Base-by-base conservation (phyloP, 2,797 vertebrate genomes). In the Rhinatrema bivittatum region DNA sequence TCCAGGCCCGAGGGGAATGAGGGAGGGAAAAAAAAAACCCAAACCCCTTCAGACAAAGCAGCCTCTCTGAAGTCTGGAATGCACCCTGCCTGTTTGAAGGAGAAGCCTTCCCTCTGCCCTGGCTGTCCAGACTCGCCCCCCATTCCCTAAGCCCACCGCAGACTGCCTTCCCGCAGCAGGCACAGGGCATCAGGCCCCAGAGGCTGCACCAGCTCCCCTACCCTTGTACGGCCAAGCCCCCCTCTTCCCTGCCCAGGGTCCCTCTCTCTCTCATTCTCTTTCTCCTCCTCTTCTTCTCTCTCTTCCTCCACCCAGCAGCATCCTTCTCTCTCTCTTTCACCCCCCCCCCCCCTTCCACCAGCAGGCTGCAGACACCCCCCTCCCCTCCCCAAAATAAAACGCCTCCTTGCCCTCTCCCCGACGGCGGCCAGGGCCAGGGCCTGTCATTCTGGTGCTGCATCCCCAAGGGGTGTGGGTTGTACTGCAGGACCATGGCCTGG, bases 111-210 rank as follows among this genome's bases (percentile, higher is more conserved):
- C n/a, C 63, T 83, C 68, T 70, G 70, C 62, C 63, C 69, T 75
- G 76, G 78, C 72, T 94, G 95, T 91, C 57, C 59, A 78, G 90
- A 85, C 95, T 93, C 82, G 94, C 74, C n/a, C n/a, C n/a, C n/a
- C n/a, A n/a, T n/a, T n/a, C n/a, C n/a, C 87, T 81, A 72, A 91
- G 82, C 78, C 81, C 84, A 85, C 88, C 78, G 42, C 75, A 87
- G 84, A 86, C 84, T 85, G 80, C 62, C 67, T 62, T 81, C 80
- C 85, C 76, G 68, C 87, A 85, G 90, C 92, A 90, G 74, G 85
- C 76, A 64, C 36, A 46, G 53, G 74, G 79, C 78, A 82, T 83
- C 71, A 87, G n/a, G n/a, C n/a, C n/a, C n/a, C n/a, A n/a, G n/a
- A n/a, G n/a, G n/a, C n/a, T n/a, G n/a, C n/a, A n/a, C n/a, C n/a